These are phyloP conservation scores for Halocynthia aurantium DNA, from an alignment of 23 tunicate genomes.

Conservation along the genomic window DNA sequence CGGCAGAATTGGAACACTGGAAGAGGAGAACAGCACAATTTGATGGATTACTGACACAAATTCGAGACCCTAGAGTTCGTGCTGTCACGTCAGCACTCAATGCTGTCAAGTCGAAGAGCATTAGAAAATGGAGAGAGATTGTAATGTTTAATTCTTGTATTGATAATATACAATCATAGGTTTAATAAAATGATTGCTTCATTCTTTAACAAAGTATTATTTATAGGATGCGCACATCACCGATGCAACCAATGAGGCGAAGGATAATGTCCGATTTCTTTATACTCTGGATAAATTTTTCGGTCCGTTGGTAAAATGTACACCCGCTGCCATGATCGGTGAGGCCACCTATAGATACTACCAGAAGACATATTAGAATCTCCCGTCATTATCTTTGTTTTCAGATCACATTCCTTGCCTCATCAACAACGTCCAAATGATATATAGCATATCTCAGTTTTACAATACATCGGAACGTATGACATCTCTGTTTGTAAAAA, in stretches of 20 bases:
- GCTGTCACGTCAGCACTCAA: constrained; percentile 66
- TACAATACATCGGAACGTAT: constrained; percentile 91
- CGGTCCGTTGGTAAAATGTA: constrained; percentile 84
- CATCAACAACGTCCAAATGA: constrained; percentile 72
- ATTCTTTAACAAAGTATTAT: background rate
- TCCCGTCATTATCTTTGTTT: background rate
- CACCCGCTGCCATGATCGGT: constrained; percentile 64
- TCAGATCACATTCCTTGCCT: constrained; percentile 73
- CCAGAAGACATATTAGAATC: background rate
- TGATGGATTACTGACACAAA: constrained; percentile 64
- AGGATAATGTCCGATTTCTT: constrained; percentile 76
- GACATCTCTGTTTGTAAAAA: constrained; percentile 88
- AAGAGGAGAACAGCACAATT: constrained; percentile 80
- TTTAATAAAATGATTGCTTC: background rate
- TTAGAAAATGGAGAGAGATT: constrained; percentile 83
- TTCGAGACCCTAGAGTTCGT: constrained; percentile 61
- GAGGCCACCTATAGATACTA: background rate
- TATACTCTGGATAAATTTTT: constrained; percentile 80
- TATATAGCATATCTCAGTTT: constrained; percentile 81
- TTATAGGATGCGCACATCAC: constrained; percentile 67
- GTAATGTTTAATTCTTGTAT: constrained; percentile 15
- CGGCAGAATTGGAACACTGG: constrained; percentile 97
- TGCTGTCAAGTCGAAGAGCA: constrained; percentile 53
- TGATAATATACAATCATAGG: background rate
- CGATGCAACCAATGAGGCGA: constrained; percentile 84